These are phyloP conservation scores for Anhinga anhinga DNA, from an alignment of 2,113 vertebrate genomes.

Conservation along the genomic window DNA sequence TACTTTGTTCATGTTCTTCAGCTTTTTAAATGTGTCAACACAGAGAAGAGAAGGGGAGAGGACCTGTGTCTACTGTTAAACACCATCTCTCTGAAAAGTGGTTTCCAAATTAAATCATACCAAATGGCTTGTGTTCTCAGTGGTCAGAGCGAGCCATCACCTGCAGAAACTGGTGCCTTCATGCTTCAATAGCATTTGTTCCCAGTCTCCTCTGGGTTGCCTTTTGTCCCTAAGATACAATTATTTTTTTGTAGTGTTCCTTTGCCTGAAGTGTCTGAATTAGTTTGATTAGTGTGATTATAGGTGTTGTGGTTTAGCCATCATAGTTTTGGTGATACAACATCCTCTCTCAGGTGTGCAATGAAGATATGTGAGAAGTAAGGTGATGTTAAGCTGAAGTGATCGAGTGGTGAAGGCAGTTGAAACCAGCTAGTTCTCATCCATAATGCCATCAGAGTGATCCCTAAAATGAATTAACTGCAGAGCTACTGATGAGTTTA, in stretches of 20 bases:
- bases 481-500: not conserved
- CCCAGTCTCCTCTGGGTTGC: not conserved
- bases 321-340: not conserved
- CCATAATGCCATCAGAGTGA: not conserved
- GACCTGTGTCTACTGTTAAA: not conserved
- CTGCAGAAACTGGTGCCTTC: not conserved
- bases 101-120: not conserved
- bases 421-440: not conserved
- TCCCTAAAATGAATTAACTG: not conserved
- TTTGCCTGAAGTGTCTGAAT: not conserved
- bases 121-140: not conserved
- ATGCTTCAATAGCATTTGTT: not conserved
- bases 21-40: not conserved
- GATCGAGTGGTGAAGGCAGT: not conserved
- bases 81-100: not conserved
- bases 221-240: not conserved
- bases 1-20: not conserved
- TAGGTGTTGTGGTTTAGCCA: not conserved
- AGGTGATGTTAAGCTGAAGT: not conserved
- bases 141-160: not conserved
- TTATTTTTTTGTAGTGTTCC: not conserved
- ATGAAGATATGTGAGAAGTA: not conserved
- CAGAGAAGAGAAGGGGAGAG: not conserved
- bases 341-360: not conserved
- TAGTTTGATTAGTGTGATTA: not conserved